phyloP scores from a whole-genome alignment of 2,888 invertebrate species.

The Nomada fucata region DNA sequence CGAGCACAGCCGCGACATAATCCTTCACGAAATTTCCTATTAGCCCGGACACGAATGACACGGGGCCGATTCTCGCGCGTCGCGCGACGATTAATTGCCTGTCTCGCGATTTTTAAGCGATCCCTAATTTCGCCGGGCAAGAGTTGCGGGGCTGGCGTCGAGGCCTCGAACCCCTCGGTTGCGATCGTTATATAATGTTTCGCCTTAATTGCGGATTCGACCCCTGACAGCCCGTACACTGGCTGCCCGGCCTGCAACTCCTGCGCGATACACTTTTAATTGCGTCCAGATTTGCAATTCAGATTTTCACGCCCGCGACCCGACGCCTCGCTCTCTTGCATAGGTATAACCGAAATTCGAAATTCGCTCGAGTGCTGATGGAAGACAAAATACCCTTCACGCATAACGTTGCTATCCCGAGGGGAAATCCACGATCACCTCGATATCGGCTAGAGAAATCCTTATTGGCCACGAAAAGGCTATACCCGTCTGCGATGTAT shows the following conservation, averaged over 20 bases:
- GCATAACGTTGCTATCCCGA: not conserved
- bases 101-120: slow-evolving; percentile 63
- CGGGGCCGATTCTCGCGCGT: not conserved
- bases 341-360: slow-evolving; percentile 60
- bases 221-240: slow-evolving; percentile 57
- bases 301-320: slow-evolving; percentile 66
- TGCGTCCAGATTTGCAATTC: slow-evolving; percentile 78
- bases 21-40: slow-evolving; percentile 24
- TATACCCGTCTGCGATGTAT: not conserved
- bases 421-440: not conserved
- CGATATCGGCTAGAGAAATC: slow-evolving; percentile 2
- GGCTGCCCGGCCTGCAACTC: slow-evolving; percentile 58
- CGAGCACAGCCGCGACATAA: not conserved
- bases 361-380: slow-evolving; percentile 61
- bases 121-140: slow-evolving; percentile 64
- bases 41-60: not conserved
- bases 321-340: slow-evolving; percentile 60
- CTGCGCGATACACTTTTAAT: slow-evolving; percentile 77
- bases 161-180: slow-evolving; percentile 40
- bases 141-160: slow-evolving; percentile 30
- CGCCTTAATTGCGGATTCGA: slow-evolving; percentile 77
- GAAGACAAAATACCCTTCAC: slow-evolving; percentile 54
- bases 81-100: slow-evolving; percentile 57
- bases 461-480: not conserved
- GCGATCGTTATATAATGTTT: slow-evolving; percentile 76